phyloP scores from a whole-genome alignment of 2,113 vertebrate genomes.

The Craseonycteris thonglongyai region DNA sequence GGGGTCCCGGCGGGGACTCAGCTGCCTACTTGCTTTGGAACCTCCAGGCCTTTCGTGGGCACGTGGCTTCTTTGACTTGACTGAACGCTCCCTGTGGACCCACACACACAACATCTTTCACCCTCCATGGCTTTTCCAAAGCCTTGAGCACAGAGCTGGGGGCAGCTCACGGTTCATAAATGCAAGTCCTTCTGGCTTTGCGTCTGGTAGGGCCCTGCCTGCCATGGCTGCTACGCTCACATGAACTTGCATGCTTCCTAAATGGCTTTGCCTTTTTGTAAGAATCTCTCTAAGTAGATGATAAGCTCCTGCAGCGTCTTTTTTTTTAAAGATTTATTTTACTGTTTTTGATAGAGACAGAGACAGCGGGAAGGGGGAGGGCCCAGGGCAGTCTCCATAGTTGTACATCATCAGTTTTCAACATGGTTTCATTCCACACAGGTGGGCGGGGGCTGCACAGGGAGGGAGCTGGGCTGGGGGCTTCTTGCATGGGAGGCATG shows the following conservation, averaged over 20 bases:
- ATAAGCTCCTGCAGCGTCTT: too few species aligned
- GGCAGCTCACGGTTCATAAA: not conserved
- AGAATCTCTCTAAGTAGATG: not conserved
- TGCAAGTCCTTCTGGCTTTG: not conserved
- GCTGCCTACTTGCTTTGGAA: not conserved
- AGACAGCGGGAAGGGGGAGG: too few species aligned
- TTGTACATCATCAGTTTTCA: too few species aligned
- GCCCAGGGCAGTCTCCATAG: too few species aligned
- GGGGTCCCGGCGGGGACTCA: not conserved
- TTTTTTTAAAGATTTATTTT: too few species aligned
- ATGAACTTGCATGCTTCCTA: not conserved
- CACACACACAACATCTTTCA: not conserved
- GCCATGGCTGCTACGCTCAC: not conserved
- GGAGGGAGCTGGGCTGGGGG: too few species aligned
- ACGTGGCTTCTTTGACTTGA: not conserved
- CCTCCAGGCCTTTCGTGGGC: too few species aligned
- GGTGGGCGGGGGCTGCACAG: too few species aligned
- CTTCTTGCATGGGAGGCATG: too few species aligned
- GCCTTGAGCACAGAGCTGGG: not conserved
- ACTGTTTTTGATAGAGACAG: too few species aligned
- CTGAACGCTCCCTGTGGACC: not conserved
- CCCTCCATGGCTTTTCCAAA: not conserved
- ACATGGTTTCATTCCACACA: too few species aligned
- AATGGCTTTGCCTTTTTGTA: not conserved
- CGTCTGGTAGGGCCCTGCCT: not conserved